phyloP scores from a whole-genome alignment of 2,888 invertebrate genomes.

The Nowickia ferox region DNA sequence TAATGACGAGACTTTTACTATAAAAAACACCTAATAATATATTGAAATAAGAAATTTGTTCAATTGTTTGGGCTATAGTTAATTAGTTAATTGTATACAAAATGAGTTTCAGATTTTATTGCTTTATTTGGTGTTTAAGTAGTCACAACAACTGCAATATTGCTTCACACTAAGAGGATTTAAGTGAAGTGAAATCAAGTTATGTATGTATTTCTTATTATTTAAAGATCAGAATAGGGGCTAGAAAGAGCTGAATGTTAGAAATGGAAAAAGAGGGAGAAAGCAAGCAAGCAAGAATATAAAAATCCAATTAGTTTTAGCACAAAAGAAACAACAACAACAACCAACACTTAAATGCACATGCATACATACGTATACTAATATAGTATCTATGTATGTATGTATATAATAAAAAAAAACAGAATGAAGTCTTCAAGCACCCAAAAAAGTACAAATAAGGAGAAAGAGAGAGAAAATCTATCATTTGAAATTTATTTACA shows the following conservation, averaged over 20 bases:
- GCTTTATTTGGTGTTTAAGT: background rate
- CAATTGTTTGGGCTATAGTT: too few species aligned
- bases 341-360: background rate
- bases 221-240: slow-evolving; percentile 6
- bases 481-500: slow-evolving; percentile 6
- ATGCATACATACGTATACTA: background rate
- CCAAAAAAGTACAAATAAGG: slow-evolving; percentile 16
- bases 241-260: slow-evolving; percentile 27
- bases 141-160: background rate
- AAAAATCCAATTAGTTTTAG: slow-evolving; percentile 62
- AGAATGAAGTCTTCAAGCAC: slow-evolving; percentile 60
- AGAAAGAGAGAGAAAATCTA: slow-evolving; percentile 36
- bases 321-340: slow-evolving; percentile 8
- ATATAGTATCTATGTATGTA: background rate
- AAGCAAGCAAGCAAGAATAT: slow-evolving; percentile 1
- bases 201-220: slow-evolving; percentile 12
- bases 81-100: too few species aligned
- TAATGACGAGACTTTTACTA: too few species aligned
- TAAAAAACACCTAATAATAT: too few species aligned
- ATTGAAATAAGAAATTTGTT: too few species aligned
- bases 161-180: background rate
- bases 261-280: slow-evolving; percentile 21
- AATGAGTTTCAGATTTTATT: background rate
- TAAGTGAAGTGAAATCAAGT: slow-evolving; percentile 14
- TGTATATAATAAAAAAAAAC: slow-evolving; percentile 40